These are phyloP conservation scores for Basileuterus tristriatus DNA, from an alignment of 2,797 vertebrate genomes.

Conservation along the genomic window DNA sequence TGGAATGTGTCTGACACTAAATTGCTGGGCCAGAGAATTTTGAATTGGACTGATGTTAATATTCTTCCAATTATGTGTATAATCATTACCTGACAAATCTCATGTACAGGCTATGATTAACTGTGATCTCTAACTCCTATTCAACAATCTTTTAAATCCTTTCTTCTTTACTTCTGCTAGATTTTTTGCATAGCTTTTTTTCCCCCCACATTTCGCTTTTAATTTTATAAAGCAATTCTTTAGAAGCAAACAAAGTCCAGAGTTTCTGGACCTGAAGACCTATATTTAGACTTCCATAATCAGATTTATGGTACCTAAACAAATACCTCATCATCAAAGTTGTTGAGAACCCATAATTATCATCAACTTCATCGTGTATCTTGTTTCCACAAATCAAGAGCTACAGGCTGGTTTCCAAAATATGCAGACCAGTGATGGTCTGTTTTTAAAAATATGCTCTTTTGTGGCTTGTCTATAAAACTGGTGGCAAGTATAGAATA, in stretches of 20 bases:
- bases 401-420: slow-evolving; percentile 12
- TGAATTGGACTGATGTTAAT: not conserved
- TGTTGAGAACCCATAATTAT: slow-evolving; percentile 32
- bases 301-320: slow-evolving; percentile 32
- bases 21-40: not conserved
- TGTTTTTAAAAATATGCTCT: not conserved
- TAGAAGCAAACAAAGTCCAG: not conserved
- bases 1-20: not conserved
- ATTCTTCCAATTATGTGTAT: not conserved
- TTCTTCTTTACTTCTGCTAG: not conserved
- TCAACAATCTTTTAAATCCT: not conserved
- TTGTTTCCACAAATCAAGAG: slow-evolving; percentile 43
- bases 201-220: not conserved
- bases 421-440: not conserved
- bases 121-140: not conserved
- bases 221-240: not conserved
- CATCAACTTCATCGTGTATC: slow-evolving; percentile 1
- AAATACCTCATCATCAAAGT: slow-evolving; percentile 43
- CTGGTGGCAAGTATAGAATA: not conserved
- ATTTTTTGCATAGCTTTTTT: not conserved
- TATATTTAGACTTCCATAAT: slow-evolving; percentile 21
- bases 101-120: not conserved
- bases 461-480: not conserved
- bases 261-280: not conserved
- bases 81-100: not conserved